Evolutionary conservation across 2,888 invertebrate genomes (phyloP).

Genomic region (Minunthozetes semirufus): DNA sequence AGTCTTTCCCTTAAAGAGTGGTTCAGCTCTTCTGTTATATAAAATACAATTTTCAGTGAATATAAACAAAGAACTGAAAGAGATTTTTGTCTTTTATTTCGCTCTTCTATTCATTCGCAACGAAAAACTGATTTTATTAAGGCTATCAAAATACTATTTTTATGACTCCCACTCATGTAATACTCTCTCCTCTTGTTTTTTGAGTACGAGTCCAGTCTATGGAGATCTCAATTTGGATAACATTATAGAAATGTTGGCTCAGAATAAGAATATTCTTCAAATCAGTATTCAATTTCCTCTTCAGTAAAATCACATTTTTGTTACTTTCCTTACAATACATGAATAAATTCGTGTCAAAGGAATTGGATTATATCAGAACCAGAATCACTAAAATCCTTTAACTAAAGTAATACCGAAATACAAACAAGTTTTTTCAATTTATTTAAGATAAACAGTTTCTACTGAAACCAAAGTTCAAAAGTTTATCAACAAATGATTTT

Average conservation of each 20-base stretch:
- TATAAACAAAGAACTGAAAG: not conserved
- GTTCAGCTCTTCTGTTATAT: not conserved
- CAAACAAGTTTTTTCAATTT: too few relatives aligned
- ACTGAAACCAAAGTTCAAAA: too few relatives aligned
- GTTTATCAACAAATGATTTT: too few relatives aligned
- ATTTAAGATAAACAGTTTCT: too few relatives aligned
- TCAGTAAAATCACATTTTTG: too few relatives aligned
- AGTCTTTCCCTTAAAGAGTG: not conserved
- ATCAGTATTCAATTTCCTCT: too few relatives aligned
- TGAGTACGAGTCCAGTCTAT: not conserved
- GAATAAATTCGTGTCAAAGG: too few relatives aligned
- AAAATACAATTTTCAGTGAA: not conserved
- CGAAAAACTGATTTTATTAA: slow-evolving; percentile 9
- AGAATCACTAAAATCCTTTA: too few relatives aligned
- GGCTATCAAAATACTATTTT: not conserved
- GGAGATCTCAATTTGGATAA: not conserved
- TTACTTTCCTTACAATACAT: too few relatives aligned
- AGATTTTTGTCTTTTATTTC: not conserved
- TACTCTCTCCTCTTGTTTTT: not conserved
- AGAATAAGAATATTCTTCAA: not conserved
- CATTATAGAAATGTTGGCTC: not conserved
- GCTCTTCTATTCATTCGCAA: not conserved
- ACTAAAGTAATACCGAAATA: too few relatives aligned
- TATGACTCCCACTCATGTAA: not conserved
- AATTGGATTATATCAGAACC: too few relatives aligned